Percentiles rank a stretch among this genome's conserved stretches.
Conservation (phyloP, 2,888 invertebrate species). For the Petrophora chlorosata region DNA sequence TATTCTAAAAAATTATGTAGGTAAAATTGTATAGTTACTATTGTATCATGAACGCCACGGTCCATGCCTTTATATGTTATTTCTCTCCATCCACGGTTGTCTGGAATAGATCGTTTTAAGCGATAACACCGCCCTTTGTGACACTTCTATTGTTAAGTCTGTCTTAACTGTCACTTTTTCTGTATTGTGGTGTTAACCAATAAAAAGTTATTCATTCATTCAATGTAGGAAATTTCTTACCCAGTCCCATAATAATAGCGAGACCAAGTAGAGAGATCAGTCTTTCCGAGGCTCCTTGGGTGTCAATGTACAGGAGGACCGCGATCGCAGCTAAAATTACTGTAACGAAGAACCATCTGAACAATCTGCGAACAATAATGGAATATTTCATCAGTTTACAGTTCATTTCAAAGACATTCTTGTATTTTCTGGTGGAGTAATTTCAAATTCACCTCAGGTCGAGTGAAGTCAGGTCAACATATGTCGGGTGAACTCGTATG, state of each 20-base stretch:
- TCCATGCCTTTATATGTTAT: too few relatives aligned
- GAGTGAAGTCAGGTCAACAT: too few relatives aligned
- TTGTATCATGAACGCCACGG: too few relatives aligned
- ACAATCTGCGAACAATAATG: constrained; percentile 61
- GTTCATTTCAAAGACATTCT: background rate
- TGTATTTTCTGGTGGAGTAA: too few relatives aligned
- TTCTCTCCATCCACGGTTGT: too few relatives aligned
- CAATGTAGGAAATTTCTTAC: constrained; percentile 41
- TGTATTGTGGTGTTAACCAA: background rate
- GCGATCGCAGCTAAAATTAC: constrained; percentile 76
- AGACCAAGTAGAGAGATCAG: constrained; percentile 89
- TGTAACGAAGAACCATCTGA: constrained; percentile 67
- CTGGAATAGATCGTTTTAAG: too few relatives aligned
- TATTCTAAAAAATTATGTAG: too few relatives aligned
- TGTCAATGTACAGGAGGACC: constrained; percentile 86
- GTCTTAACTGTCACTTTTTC: background rate
- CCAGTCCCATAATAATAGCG: constrained; percentile 81
- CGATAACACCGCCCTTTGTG: too few relatives aligned
- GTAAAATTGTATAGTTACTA: too few relatives aligned
- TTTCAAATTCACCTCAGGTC: too few relatives aligned
- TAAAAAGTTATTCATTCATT: background rate
- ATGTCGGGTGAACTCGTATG: too few relatives aligned
- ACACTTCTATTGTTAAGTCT: too few relatives aligned
- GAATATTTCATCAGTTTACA: background rate
- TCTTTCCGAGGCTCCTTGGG: constrained; percentile 80